Conservation (phyloP, 1,140 invertebrate species). For the Microplitis demolitor region DNA sequence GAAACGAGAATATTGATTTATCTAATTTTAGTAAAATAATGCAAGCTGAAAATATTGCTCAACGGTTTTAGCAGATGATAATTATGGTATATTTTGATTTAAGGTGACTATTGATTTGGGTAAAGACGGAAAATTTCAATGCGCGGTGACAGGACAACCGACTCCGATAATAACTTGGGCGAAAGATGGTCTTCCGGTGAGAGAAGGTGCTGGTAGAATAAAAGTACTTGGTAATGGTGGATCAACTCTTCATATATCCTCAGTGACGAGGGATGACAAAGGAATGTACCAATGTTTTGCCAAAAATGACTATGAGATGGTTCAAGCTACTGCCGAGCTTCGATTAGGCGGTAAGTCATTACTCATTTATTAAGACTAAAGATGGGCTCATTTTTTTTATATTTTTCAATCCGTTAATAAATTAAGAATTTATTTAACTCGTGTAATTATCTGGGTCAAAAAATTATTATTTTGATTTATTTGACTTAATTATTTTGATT, state of each 20-base stretch:
- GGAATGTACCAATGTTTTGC: conserved; percentile 92
- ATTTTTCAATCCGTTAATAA: too few species aligned
- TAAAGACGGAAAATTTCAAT: conserved; percentile 81
- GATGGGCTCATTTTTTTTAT: neutral
- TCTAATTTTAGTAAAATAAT: too few species aligned
- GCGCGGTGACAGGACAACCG: conserved; percentile 84
- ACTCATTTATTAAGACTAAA: neutral
- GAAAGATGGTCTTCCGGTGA: conserved; percentile 77
- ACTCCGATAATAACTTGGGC: conserved; percentile 81
- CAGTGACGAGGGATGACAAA: conserved; percentile 76
- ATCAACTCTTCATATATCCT: conserved; percentile 63
- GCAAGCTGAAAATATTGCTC: too few species aligned
- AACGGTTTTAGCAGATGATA: neutral
- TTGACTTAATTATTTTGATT: too few species aligned
- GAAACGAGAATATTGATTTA: too few species aligned
- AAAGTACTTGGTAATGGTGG: conserved; percentile 53
- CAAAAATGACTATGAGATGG: conserved; percentile 83
- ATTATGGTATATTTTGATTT: conserved; percentile 17
- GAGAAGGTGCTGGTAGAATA: conserved; percentile 61
- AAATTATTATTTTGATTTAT: too few species aligned
- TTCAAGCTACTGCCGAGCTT: conserved; percentile 80
- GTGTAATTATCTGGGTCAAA: too few species aligned
- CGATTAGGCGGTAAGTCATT: conserved; percentile 76
- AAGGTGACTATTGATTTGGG: conserved; percentile 76
- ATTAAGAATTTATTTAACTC: too few species aligned